These are phyloP conservation scores for Synanthedon andrenaeformis DNA, from an alignment of 2,888 invertebrate genomes.

Conservation along the genomic window DNA sequence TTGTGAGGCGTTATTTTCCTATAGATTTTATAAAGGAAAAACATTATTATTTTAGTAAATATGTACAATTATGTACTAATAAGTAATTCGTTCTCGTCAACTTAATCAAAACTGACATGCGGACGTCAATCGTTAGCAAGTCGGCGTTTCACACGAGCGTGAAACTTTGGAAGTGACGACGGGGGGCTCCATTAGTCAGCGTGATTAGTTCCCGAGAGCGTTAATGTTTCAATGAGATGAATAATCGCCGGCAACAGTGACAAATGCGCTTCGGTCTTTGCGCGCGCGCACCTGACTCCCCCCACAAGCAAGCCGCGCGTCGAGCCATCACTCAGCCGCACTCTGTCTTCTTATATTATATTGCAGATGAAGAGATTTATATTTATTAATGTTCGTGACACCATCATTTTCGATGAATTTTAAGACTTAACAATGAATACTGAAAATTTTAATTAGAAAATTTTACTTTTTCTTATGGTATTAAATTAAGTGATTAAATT, in stretches of 20 bases:
- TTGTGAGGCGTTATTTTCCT: too few relatives aligned
- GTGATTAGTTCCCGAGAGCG: conserved; percentile 64
- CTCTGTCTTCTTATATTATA: conserved; percentile 28
- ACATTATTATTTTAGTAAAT: too few relatives aligned
- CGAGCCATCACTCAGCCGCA: conserved; percentile 55
- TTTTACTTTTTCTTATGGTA: too few relatives aligned
- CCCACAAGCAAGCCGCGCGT: conserved; percentile 34
- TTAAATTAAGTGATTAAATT: too few relatives aligned
- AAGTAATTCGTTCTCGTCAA: conserved; percentile 40
- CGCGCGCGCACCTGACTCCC: conserved; percentile 61
- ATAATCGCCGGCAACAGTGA: conserved; percentile 66
- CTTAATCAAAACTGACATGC: conserved; percentile 33
- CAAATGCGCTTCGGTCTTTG: conserved; percentile 55
- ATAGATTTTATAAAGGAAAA: too few relatives aligned
- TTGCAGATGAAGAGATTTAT: conserved; percentile 65
- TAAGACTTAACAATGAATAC: background rate
- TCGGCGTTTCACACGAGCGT: conserved; percentile 39
- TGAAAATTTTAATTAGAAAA: too few relatives aligned
- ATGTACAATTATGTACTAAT: background rate
- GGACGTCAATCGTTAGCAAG: conserved; percentile 24
- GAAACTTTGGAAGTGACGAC: conserved; percentile 66
- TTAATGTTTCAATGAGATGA: conserved; percentile 70
- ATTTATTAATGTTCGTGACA: conserved; percentile 48
- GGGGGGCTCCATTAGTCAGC: conserved; percentile 69
- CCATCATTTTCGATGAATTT: conserved; percentile 19